Base-by-base conservation (phyloP, 2,113 vertebrate species). In the Pipa parva region DNA sequence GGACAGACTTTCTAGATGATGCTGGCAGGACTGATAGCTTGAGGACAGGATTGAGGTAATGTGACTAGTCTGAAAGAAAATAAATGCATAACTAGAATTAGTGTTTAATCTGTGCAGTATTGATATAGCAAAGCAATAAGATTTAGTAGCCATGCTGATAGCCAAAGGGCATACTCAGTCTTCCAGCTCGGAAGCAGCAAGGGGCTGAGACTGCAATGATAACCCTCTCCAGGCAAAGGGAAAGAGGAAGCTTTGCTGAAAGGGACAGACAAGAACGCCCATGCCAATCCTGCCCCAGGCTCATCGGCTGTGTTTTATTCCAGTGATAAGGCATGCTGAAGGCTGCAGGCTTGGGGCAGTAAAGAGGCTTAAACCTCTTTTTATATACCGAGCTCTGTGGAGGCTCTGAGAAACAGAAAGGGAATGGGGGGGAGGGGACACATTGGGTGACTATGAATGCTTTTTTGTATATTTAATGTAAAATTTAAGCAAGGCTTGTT, bases 231-330 rank as follows among this genome's bases (percentile, higher is more conserved):
- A 45, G 56, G 56, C 46, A 3, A n/a, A 13, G 24, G 48, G 57
- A 52, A 59, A 60, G 59, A 48, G 42, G 37, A n/a, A 48, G 39
- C 31, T 27, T 59, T 48, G 42, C 26, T 18, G 26, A 28, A 27
- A 61, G 36, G 37, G 46, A 57, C 57, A 69, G 33, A 60, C 24
- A 39, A 20, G 21, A 69, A 36, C 29, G 57, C 39, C 33, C 20
- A 10, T 18, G 29, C 29, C 12, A 57, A 69, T 6, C 57, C 65
- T 28, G 65, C 65, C 65, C 49, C 48, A 60, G 65, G 65, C 65
- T 52, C 65, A 51, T 37, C 52, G 65, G 46, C 65, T 69, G 56
- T 26, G 52, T 52, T 69, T 69, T 69, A 69, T 69, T 48, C 65
- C 57, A 52, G 21, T 52, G 65, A 69, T 69, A 69, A 69, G 65